These are phyloP conservation scores for Drosophila monieri DNA, from an alignment of 2,888 invertebrate species.

Conservation along the genomic window DNA sequence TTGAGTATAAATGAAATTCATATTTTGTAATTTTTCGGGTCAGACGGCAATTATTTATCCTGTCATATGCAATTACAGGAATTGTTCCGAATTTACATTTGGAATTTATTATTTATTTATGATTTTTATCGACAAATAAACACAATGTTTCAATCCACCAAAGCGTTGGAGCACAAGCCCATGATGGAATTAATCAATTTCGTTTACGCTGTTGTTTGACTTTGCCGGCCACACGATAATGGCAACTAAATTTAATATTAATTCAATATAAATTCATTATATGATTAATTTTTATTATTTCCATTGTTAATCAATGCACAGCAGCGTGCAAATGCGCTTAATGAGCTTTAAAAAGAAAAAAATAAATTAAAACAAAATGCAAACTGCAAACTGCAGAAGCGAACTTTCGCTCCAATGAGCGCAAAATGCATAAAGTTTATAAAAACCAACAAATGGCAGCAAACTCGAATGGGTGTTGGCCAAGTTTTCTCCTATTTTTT, in stretches of 20 bases:
- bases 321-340: slow-evolving; percentile 59
- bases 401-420: slow-evolving; percentile 6
- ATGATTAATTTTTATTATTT: slow-evolving; percentile 61
- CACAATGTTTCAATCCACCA: slow-evolving; percentile 63
- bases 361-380: slow-evolving; percentile 28
- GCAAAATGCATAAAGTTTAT: slow-evolving; percentile 42
- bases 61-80: slow-evolving; percentile 1
- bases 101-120: slow-evolving; percentile 54
- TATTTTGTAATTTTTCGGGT: background rate
- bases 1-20: background rate
- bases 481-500: slow-evolving; percentile 18
- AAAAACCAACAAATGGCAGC: slow-evolving; percentile 50
- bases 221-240: slow-evolving; percentile 34
- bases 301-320: slow-evolving; percentile 53
- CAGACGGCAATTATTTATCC: slow-evolving; percentile 18
- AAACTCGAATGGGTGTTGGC: slow-evolving; percentile 9
- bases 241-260: slow-evolving; percentile 62
- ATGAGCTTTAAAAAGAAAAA: slow-evolving; percentile 57
- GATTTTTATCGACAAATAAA: slow-evolving; percentile 45
- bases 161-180: slow-evolving; percentile 53
- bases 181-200: slow-evolving; percentile 70
- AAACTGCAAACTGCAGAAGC: slow-evolving; percentile 11
- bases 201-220: slow-evolving; percentile 53
- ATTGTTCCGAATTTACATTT: slow-evolving; percentile 13
- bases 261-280: slow-evolving; percentile 65